Evolutionary conservation across 2,888 invertebrate species (phyloP).

Genomic region (Drosophila neonasuta): DNA sequence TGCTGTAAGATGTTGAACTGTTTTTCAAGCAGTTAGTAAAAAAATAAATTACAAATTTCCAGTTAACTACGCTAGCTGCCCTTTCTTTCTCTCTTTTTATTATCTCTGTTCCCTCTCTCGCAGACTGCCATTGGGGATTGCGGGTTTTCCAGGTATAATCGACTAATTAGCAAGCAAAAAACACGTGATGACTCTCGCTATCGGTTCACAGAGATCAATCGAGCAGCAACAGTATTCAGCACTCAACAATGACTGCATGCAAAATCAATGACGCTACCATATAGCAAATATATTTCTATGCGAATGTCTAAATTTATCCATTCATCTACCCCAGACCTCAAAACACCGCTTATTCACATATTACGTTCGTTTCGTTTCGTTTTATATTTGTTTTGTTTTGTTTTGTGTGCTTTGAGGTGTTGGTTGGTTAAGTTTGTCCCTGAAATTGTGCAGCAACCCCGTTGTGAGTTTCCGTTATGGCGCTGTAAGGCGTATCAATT

Average conservation of each 20-base stretch:
- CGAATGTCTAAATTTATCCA: not conserved
- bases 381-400: constrained; percentile 14
- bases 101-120: not conserved
- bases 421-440: constrained; percentile 53
- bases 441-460: constrained; percentile 76
- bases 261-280: constrained; percentile 27
- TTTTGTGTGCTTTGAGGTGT: constrained; percentile 10
- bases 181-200: constrained; percentile 68
- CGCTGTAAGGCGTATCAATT: constrained; percentile 47
- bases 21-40: not conserved
- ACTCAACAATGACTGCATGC: constrained; percentile 33
- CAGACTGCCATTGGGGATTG: not conserved
- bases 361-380: constrained; percentile 14
- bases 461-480: constrained; percentile 55
- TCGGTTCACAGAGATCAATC: constrained; percentile 65
- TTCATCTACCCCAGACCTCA: constrained; percentile 2
- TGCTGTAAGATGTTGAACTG: not conserved
- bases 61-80: not conserved
- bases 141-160: constrained; percentile 58
- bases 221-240: constrained; percentile 53
- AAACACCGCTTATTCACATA: constrained; percentile 1
- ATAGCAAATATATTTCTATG: not conserved
- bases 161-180: constrained; percentile 49
- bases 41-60: not conserved
- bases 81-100: not conserved